Evolutionary conservation across 64 coral and sea anemone genomes (phyloP), one percentile per base, ranked within the genome.

Genomic region (Orbicella faveolata): DNA sequence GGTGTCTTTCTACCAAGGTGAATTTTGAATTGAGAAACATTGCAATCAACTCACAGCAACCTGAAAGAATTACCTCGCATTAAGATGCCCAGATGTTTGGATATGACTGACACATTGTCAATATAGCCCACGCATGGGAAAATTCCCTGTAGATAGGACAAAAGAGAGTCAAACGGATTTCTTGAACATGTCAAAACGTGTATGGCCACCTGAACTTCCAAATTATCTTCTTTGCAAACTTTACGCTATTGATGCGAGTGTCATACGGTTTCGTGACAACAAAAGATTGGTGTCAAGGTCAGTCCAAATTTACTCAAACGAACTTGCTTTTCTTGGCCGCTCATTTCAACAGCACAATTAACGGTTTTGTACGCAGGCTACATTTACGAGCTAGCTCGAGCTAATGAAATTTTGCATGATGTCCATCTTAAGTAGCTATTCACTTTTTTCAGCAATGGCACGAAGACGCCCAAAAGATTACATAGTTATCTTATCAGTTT

Each of bases 101-200:
- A 57, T 33, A 61, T 37, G 18, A 83, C 10, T 83, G 81, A 83
- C 39, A 73, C 37, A 44, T 16, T 41, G 82, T 25, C 12, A 85
- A 85, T 26, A 85, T 25, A 73, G 41, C 82, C 61, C 64, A 68
- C 63, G 37, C 82, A 51, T 14, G 61, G 34, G 9, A 73, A 85
- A 85, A 85, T 70, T 72, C 61, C 20, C 63, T 83, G 81, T 48
- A 83, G 7, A 18, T 23, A 19, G 81, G 36, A 83, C 81, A 83
- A 83, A 83, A 41, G 62, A 63, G 1, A 83, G 65, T 54, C 82
- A 85, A 85, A 72, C 9, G 36, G 75, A 85, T 70, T 85, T 73
- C 39, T 85, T 85, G 36, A 72, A 85, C 34, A 52, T 72, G 64
- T 72, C 82, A 72, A 41, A 73, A 85, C 39, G 36, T 52, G 61